Evolutionary conservation across 2,888 invertebrate genomes (phyloP).

Genomic region (Pollenia labialis): DNA sequence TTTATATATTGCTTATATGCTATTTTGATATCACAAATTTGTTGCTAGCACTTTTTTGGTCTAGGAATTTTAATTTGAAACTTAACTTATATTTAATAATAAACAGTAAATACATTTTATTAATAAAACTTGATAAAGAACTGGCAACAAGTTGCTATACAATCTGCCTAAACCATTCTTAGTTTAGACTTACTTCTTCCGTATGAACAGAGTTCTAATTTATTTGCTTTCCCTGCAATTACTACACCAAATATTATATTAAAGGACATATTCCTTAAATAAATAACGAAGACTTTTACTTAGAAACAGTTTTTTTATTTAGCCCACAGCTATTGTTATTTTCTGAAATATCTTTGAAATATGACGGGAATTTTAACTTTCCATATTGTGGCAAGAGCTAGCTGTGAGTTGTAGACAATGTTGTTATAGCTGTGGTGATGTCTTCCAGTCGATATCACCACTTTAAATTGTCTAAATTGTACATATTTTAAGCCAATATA

Average conservation of each 20-base stretch:
- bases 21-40: too few species aligned
- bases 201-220: background rate
- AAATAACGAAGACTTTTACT: background rate
- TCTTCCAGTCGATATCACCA: conserved; percentile 53
- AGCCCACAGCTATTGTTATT: conserved; percentile 27
- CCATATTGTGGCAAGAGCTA: background rate
- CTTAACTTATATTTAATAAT: too few species aligned
- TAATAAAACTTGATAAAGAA: too few species aligned
- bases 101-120: too few species aligned
- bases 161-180: background rate
- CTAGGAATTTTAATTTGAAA: too few species aligned
- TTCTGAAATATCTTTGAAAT: conserved; percentile 34
- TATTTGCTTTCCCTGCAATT: conserved; percentile 12
- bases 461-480: conserved; percentile 65
- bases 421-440: conserved; percentile 7
- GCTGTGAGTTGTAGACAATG: background rate
- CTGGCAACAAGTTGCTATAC: conserved; percentile 13
- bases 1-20: too few species aligned
- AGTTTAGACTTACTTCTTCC: background rate
- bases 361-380: conserved; percentile 37
- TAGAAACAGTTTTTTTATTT: conserved; percentile 1
- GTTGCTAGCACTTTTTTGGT: too few species aligned
- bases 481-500: conserved; percentile 66
- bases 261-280: background rate
- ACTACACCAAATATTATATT: background rate